Base-by-base conservation (phyloP, 2,888 invertebrate species). In the Prosapia bicincta region DNA sequence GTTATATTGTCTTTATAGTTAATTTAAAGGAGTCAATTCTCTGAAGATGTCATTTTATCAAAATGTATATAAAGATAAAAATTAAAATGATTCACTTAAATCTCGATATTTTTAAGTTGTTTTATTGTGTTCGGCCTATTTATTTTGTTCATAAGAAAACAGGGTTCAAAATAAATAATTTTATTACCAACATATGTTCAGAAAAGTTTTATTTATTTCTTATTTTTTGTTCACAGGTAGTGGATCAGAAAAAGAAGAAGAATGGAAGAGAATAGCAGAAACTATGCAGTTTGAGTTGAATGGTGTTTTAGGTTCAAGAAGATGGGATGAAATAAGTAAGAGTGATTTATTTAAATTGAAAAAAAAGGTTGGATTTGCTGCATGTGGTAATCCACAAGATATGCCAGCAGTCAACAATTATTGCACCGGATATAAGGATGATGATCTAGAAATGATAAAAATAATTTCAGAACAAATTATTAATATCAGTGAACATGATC, bases 311-410 rank as follows among this genome's bases (percentile, higher is more conserved):
- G 73, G 73, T 10, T 73, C 73, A 54, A 73, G 73, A 54, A 20
- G 9, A 15, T 73, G 26, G 26, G 73, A 73, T 68, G 69, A 68
- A 43, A 68, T 73, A 43, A 28, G 68, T 1, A 73, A 73, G n/a
- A 30, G n/a, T 26, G 68, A 73, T 68, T 54, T 73, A 32, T 73
- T 73, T 43, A 32, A 32, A 26, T 26, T 73, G 7, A 73, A 73
- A 54, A 73, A 68, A 26, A 73, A 73, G 20, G 15, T 73, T 68
- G 73, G 73, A 3, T 73, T 43, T 73, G 73, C 73, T 9, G 43
- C 68, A 15, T 68, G 73, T 68, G 73, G 73, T 2, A 73, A 43
- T 24, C 73, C 73, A 24, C 43, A 32, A 20, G 73, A 73, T 43
- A n/a, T 68, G 38, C 73, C 73, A n/a, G 54, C 26, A 26, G 25